Percentiles rank a stretch among this genome's conserved stretches.
These are phyloP conservation scores for Lymantria dispar DNA, from an alignment of 2,888 invertebrate genomes.

Conservation along the genomic window DNA sequence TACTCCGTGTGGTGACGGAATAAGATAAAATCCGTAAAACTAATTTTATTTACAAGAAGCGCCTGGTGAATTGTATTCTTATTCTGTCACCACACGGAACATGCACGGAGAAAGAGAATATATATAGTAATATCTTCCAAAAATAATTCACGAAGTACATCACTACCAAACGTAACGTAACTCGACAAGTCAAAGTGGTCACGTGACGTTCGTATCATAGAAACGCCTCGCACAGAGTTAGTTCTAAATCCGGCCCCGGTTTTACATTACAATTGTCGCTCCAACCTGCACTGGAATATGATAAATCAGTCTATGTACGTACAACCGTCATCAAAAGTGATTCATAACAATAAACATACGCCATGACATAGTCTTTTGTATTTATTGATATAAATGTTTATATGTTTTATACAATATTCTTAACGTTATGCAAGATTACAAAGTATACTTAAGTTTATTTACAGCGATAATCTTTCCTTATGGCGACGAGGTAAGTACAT, in stretches of 20 bases:
- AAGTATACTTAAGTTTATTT: too few species aligned
- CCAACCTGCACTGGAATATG: conserved; percentile 61
- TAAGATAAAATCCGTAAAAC: too few species aligned
- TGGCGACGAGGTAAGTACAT: too few species aligned
- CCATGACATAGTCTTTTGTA: too few species aligned
- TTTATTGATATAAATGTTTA: background rate
- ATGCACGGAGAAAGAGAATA: too few species aligned
- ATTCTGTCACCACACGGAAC: too few species aligned
- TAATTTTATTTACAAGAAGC: too few species aligned
- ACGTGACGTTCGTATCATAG: conserved; percentile 16
- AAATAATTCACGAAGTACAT: too few species aligned
- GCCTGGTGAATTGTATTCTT: too few species aligned
- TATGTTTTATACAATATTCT: background rate
- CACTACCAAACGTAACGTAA: conserved; percentile 16
- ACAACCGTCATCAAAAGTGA: conserved; percentile 32
- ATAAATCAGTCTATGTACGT: conserved; percentile 61
- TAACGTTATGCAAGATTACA: background rate
- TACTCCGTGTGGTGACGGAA: too few species aligned
- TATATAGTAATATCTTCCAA: too few species aligned
- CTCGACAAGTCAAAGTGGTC: conserved; percentile 6
- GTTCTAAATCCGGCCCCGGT: conserved; percentile 42
- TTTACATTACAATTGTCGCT: conserved; percentile 71
- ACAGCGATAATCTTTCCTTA: too few species aligned
- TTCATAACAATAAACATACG: background rate
- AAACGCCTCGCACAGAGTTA: conserved; percentile 22